Evolutionary conservation across 2,888 invertebrate species (phyloP).

Genomic region (Eucera pruinosa): DNA sequence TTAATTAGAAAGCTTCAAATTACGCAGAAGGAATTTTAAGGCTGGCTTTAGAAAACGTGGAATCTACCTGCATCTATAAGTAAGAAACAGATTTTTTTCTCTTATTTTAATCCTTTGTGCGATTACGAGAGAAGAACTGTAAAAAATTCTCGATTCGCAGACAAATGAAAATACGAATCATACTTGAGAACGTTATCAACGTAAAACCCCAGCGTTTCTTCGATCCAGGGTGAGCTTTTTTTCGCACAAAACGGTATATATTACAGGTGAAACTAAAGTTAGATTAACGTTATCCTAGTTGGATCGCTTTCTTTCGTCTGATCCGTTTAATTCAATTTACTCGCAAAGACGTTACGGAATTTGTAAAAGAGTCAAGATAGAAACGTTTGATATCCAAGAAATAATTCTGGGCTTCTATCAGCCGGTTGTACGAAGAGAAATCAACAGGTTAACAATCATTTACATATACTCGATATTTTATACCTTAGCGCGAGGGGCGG

Average conservation of each 20-base stretch:
- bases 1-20: too few species aligned
- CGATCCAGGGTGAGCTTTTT: not conserved
- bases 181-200: slow-evolving; percentile 7
- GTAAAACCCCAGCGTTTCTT: not conserved
- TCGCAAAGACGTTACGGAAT: not conserved
- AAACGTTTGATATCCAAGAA: not conserved
- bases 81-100: not conserved
- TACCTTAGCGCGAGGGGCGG: too few species aligned
- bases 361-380: slow-evolving; percentile 4
- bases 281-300: not conserved
- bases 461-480: not conserved
- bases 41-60: too few species aligned
- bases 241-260: not conserved
- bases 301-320: not conserved
- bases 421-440: not conserved
- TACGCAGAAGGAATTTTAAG: too few species aligned
- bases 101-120: not conserved
- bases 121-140: not conserved
- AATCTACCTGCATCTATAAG: not conserved
- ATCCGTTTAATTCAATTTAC: slow-evolving; percentile 8
- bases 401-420: not conserved
- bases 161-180: not conserved
- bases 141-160: not conserved
- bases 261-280: slow-evolving; percentile 15
- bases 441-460: not conserved